A percentile compares a stretch with the other conserved stretches of the same genome.
These are phyloP conservation scores for Eclectus roratus DNA, from an alignment of 2,113 vertebrate species.

Conservation along the genomic window DNA sequence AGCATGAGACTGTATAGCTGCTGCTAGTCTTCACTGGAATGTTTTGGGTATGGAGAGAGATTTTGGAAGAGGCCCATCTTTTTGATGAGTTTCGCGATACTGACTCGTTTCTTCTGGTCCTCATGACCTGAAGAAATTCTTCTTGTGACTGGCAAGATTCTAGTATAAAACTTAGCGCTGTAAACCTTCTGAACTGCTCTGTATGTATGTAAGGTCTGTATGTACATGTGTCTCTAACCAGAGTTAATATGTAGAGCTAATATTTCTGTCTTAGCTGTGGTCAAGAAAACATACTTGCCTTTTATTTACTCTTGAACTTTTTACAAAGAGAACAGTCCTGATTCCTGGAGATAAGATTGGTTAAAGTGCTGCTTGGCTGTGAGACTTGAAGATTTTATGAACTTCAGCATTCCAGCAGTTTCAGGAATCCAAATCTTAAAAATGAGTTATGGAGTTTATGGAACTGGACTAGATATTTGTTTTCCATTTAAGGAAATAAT, in stretches of 20 bases:
- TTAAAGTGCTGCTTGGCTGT: conserved; percentile 32
- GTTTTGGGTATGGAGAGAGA: background rate
- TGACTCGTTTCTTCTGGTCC: background rate
- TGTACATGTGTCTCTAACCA: background rate
- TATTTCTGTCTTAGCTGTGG: background rate
- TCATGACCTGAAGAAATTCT: conserved; percentile 2
- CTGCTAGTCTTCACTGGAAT: background rate
- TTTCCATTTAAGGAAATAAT: conserved; percentile 54
- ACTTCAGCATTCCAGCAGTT: conserved; percentile 54
- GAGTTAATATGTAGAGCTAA: background rate
- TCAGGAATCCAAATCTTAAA: conserved; percentile 49
- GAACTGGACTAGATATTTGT: conserved; percentile 1
- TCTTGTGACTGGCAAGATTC: background rate
- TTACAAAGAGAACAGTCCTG: conserved; percentile 24
- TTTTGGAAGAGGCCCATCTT: background rate
- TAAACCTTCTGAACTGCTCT: background rate
- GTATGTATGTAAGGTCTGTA: background rate
- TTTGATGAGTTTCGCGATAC: background rate
- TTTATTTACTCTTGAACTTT: conserved; percentile 49
- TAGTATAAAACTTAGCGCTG: background rate
- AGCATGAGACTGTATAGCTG: background rate
- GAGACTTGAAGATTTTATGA: conserved; percentile 31
- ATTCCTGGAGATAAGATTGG: conserved; percentile 54
- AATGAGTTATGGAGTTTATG: conserved; percentile 42
- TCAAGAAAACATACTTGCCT: conserved; percentile 46